These are phyloP conservation scores for Campoplex nolae DNA, from an alignment of 2,888 invertebrate genomes.

Conservation along the genomic window DNA sequence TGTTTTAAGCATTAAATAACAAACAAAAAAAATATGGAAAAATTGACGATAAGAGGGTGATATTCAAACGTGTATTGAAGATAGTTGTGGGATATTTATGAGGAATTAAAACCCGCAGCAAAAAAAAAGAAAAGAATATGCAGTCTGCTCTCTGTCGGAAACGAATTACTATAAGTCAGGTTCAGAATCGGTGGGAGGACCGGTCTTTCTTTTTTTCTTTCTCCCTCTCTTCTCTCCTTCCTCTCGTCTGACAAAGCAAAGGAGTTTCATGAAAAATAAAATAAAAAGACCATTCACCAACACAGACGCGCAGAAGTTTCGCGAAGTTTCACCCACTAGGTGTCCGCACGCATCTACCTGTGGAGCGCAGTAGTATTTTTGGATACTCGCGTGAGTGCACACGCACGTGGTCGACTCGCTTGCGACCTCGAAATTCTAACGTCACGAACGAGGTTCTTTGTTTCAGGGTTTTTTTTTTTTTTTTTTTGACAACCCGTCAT, in stretches of 20 bases:
- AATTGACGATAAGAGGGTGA: neutral
- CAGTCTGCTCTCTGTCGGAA: slow-evolving; percentile 55
- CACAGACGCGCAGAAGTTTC: slow-evolving; percentile 15
- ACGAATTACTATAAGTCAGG: slow-evolving; percentile 55
- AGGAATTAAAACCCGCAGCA: slow-evolving; percentile 33
- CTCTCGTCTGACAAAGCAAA: slow-evolving; percentile 35
- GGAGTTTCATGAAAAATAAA: slow-evolving; percentile 60
- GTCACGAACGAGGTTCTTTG: slow-evolving; percentile 40
- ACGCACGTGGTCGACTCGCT: slow-evolving; percentile 49
- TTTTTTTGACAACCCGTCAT: slow-evolving; percentile 7
- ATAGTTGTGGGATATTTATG: slow-evolving; percentile 43
- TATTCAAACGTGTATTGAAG: neutral
- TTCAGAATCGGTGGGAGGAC: slow-evolving; percentile 71
- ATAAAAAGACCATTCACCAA: slow-evolving; percentile 56
- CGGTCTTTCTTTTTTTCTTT: slow-evolving; percentile 64
- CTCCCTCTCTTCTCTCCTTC: slow-evolving; percentile 41
- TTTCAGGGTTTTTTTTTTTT: slow-evolving; percentile 26
- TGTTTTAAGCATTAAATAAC: slow-evolving; percentile 12
- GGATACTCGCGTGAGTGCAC: slow-evolving; percentile 51
- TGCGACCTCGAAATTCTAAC: slow-evolving; percentile 54
- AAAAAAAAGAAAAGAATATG: slow-evolving; percentile 4
- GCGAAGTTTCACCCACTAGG: slow-evolving; percentile 54
- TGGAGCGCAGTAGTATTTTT: slow-evolving; percentile 41
- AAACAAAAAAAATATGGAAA: slow-evolving; percentile 6
- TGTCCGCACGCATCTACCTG: slow-evolving; percentile 55